Evolutionary conservation across 1,140 invertebrate species (phyloP).

Genomic region (Drosophila busckii): DNA sequence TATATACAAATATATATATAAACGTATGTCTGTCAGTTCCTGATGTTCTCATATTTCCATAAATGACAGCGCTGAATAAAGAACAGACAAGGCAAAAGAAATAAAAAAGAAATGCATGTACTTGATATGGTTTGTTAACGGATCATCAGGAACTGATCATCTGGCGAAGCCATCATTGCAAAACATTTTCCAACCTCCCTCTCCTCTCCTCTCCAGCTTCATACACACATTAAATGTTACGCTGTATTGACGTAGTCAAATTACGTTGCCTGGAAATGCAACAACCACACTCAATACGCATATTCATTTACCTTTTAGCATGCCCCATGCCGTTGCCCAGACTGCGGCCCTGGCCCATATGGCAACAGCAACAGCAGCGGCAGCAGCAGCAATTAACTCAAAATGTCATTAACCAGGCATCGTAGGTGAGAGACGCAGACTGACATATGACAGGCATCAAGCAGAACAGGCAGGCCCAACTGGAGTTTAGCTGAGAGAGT

Average conservation of each 20-base stretch:
- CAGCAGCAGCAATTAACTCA: conserved; percentile 63
- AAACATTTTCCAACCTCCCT: neutral
- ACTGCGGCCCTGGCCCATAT: conserved; percentile 51
- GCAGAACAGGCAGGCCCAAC: conserved; percentile 29
- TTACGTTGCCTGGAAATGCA: conserved; percentile 68
- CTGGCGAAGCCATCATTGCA: conserved; percentile 10
- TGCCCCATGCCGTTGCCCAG: neutral
- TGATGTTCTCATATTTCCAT: conserved; percentile 20
- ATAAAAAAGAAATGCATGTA: conserved; percentile 4
- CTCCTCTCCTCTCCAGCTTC: neutral
- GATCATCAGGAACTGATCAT: conserved; percentile 33
- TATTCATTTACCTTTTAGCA: conserved; percentile 56
- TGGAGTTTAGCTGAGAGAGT: conserved; percentile 30
- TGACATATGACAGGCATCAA: conserved; percentile 76
- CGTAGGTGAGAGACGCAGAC: conserved; percentile 62
- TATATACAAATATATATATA: no score
- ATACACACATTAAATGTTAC: neutral
- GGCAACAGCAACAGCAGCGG: conserved; percentile 19
- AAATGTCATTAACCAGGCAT: conserved; percentile 71
- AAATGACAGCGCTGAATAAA: no score
- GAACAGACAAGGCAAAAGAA: no score
- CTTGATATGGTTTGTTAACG: conserved; percentile 20
- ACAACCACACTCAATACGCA: conserved; percentile 22
- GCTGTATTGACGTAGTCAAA: conserved; percentile 60
- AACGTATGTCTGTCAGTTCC: no score